Conservation (phyloP, 2,888 invertebrate genomes). For the Eupeodes latifasciatus region DNA sequence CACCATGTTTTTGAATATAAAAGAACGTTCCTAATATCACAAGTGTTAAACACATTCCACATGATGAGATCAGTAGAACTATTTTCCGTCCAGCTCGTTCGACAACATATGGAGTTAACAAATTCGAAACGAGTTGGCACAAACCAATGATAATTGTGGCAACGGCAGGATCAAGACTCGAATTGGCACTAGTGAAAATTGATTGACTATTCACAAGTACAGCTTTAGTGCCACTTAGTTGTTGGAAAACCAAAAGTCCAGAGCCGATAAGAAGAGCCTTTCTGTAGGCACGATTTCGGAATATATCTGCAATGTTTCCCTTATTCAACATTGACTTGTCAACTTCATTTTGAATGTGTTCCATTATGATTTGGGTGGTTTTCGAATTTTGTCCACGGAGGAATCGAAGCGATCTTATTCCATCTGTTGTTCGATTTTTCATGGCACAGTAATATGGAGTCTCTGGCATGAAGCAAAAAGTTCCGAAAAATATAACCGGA, state of each 20-base stretch:
- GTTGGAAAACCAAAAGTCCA: constrained; percentile 92
- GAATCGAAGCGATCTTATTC: constrained; percentile 87
- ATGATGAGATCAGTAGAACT: constrained; percentile 89
- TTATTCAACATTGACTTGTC: constrained; percentile 83
- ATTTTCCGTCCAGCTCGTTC: constrained; percentile 90
- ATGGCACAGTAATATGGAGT: constrained; percentile 89
- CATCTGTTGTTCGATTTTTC: constrained; percentile 86
- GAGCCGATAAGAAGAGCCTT: constrained; percentile 91
- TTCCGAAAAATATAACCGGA: constrained; percentile 86
- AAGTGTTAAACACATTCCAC: constrained; percentile 88
- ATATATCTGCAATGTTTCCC: constrained; percentile 85
- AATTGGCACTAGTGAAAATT: constrained; percentile 89
- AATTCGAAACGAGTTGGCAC: constrained; percentile 90
- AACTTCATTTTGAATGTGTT: constrained; percentile 86
- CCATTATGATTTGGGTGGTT: constrained; percentile 87
- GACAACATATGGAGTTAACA: constrained; percentile 89
- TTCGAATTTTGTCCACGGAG: constrained; percentile 87
- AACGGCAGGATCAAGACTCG: constrained; percentile 86
- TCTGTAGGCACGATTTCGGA: constrained; percentile 88
- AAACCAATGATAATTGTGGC: constrained; percentile 90
- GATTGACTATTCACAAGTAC: constrained; percentile 91
- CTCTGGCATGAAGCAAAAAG: constrained; percentile 91
- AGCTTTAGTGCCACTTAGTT: constrained; percentile 92
- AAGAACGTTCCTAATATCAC: constrained; percentile 87
- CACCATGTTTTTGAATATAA: constrained; percentile 84